phyloP scores from a whole-genome alignment of 2,113 vertebrate species.

The Dromas ardeola region DNA sequence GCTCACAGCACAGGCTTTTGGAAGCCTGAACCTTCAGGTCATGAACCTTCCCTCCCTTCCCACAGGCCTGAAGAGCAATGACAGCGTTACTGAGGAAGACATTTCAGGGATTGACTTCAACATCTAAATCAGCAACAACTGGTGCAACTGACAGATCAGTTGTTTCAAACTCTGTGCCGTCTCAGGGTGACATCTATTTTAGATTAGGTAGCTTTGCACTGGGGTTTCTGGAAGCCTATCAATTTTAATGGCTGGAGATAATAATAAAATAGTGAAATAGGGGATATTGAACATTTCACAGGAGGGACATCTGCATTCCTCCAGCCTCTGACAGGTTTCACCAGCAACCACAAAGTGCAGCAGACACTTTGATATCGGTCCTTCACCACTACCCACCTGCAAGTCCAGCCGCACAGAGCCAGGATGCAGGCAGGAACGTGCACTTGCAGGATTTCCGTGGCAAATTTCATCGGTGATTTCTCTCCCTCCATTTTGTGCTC shows the following conservation, averaged over 20 bases:
- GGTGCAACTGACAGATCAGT: background rate
- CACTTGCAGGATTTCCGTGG: slow-evolving; percentile 78
- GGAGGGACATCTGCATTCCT: background rate
- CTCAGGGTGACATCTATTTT: background rate
- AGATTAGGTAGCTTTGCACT: background rate
- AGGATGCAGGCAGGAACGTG: slow-evolving; percentile 88
- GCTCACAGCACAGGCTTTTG: background rate
- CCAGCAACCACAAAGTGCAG: fast-evolving
- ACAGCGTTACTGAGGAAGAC: background rate
- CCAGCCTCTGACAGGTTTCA: background rate
- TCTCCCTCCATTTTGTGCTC: slow-evolving; percentile 67
- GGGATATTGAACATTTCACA: background rate
- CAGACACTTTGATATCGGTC: background rate
- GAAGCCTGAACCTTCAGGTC: background rate
- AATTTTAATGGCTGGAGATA: background rate
- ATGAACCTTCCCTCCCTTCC: background rate
- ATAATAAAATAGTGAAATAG: background rate
- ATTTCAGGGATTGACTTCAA: background rate
- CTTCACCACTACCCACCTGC: slow-evolving; percentile 74
- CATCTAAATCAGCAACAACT: background rate
- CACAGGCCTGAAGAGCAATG: background rate
- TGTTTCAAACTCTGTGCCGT: background rate
- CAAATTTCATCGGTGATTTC: slow-evolving; percentile 25
- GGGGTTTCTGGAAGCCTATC: background rate
- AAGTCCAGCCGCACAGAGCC: slow-evolving; percentile 91